Percentiles rank a stretch among this genome's conserved stretches.
These are phyloP conservation scores for Pholis gunnellus DNA, from an alignment of 2,113 vertebrate genomes.

Conservation along the genomic window DNA sequence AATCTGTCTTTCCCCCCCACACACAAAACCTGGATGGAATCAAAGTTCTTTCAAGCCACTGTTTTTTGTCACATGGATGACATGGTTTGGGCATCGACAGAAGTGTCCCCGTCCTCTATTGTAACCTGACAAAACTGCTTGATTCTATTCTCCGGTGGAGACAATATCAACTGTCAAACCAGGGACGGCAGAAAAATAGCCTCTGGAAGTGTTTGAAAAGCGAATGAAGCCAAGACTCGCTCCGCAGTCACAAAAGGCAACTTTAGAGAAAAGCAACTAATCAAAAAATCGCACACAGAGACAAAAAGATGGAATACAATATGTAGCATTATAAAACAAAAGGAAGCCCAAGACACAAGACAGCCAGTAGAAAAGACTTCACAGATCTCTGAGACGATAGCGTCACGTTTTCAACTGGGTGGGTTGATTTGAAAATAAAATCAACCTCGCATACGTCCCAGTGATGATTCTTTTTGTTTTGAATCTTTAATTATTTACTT, in stretches of 20 bases:
- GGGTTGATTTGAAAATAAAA: background rate
- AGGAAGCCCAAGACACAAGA: background rate
- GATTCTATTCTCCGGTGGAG: conserved; percentile 12
- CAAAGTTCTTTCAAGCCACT: background rate
- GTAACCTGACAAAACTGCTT: conserved; percentile 27
- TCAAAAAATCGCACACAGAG: conserved; percentile 14
- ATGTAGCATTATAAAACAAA: background rate
- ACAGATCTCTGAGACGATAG: background rate
- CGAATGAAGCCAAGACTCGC: background rate
- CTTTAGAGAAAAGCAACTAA: conserved; percentile 1
- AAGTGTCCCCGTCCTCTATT: conserved; percentile 9
- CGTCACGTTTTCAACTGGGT: background rate
- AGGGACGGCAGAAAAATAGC: conserved; percentile 3
- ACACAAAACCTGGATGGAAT: conserved; percentile 18
- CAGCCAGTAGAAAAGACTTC: background rate
- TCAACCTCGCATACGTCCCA: background rate
- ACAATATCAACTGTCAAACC: conserved; percentile 12
- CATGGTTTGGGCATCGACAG: background rate
- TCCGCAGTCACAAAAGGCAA: conserved; percentile 17
- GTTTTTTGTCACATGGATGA: conserved; percentile 1
- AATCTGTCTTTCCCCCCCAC: background rate
- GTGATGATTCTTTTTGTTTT: background rate
- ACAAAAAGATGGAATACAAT: background rate
- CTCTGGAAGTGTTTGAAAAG: conserved; percentile 16
- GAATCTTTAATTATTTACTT: background rate